A percentile compares a stretch with the other conserved stretches of the same genome.
Evolutionary conservation across 2,888 invertebrate genomes (phyloP).

Genomic region (Drosophila pegasa): DNA sequence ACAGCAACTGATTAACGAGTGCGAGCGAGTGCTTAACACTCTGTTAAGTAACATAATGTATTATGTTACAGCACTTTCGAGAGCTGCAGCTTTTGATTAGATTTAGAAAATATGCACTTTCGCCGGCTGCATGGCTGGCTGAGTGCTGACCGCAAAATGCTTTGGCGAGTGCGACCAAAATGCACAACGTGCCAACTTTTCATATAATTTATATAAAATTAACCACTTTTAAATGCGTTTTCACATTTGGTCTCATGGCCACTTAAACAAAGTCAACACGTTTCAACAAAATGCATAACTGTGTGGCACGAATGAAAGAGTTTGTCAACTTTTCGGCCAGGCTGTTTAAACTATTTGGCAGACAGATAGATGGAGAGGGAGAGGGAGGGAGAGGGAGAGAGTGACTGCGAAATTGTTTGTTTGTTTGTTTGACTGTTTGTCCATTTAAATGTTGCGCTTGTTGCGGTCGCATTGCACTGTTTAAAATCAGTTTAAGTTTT

Average conservation of each 20-base stretch:
- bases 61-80: neutral
- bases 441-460: slow-evolving; percentile 58
- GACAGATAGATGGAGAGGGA: neutral
- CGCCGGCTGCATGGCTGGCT: slow-evolving; percentile 6
- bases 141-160: slow-evolving; percentile 9
- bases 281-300: slow-evolving; percentile 51
- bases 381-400: neutral
- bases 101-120: neutral
- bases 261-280: slow-evolving; percentile 67
- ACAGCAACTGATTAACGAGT: neutral
- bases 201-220: slow-evolving; percentile 68
- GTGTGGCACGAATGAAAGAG: slow-evolving; percentile 31
- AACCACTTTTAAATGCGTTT: slow-evolving; percentile 62
- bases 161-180: slow-evolving; percentile 9
- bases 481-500: slow-evolving; percentile 74
- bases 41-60: neutral
- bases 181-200: slow-evolving; percentile 20
- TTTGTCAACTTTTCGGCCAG: slow-evolving; percentile 66
- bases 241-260: slow-evolving; percentile 53
- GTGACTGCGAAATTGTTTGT: slow-evolving; percentile 30
- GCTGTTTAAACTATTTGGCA: slow-evolving; percentile 63
- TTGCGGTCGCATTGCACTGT: slow-evolving; percentile 62
- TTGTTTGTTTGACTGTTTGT: slow-evolving; percentile 31
- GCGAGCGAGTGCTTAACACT: neutral
- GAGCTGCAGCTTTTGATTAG: neutral